Evolutionary conservation across 1,140 invertebrate genomes (phyloP), one percentile per base, ranked within the genome.

Genomic region (Drosophila bocqueti): DNA sequence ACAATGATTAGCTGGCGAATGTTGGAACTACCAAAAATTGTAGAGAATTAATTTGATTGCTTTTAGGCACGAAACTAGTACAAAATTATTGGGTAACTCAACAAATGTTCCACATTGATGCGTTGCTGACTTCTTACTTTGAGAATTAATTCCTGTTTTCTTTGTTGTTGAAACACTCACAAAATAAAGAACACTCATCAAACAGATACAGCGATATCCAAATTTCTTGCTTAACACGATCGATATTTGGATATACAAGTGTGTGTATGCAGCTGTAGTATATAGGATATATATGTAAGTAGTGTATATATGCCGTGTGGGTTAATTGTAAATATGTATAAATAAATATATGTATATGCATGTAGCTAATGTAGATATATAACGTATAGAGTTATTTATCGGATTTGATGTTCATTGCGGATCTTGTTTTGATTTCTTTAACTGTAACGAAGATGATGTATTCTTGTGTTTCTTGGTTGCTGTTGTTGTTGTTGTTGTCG

Each of bases 311-410:
- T 68, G 71, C 57, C 49, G 34, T 57, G 64, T 50, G 69, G 67
- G 62, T 87, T 84, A 77, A 66, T 73, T 80, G 60, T 68, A 62
- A 67, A 64, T 79, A 63, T 76, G 49, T 75, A 42, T 65, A 60
- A 65, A 63, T 67, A 83, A 64, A 63, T 83, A 79, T 54, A 54
- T 47, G 58, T 79, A 42, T 80, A 64, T 71, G 49, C 62, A 65
- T 38, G 59, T 75, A 75, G 60, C 46, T 71, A 58, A 55, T 76
- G 65, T 67, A 61, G 52, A 58, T 65, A 45, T 73, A 62, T 71
- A 87, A 83, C 54, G 59, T 81, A 57, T 54, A 79, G 69, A 52
- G 77, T 76, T 79, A 79, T 67, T 67, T 71, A 79, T 82, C 49
- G 50, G 29, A 24, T 40, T 49, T 16, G 15, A 64, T 57, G 71